Conservation (phyloP, 1,140 invertebrate species). For the Zaprionus nigranus region DNA sequence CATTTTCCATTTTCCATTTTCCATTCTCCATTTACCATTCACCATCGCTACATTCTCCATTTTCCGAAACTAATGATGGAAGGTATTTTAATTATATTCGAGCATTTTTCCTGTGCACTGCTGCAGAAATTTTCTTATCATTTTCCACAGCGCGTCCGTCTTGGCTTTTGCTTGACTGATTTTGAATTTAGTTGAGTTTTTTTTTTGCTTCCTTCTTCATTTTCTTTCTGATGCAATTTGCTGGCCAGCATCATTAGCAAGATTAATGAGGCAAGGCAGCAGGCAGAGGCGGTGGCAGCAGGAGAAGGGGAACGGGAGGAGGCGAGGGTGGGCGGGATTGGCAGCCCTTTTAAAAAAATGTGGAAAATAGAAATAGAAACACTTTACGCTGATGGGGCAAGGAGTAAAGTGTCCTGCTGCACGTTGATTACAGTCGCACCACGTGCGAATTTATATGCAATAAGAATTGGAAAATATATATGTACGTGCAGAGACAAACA, state of each 20-base stretch:
- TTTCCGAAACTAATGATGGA: conserved; percentile 78
- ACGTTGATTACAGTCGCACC: conserved; percentile 80
- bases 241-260: conserved; percentile 78
- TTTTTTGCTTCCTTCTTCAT: conserved; percentile 32
- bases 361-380: conserved; percentile 9
- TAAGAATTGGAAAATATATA: conserved; percentile 82
- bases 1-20: conserved; percentile 55
- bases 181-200: conserved; percentile 47
- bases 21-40: conserved; percentile 21
- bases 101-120: conserved; percentile 66
- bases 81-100: conserved; percentile 83
- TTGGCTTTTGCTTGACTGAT: conserved; percentile 82
- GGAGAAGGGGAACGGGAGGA: not conserved
- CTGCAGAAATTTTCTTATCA: conserved; percentile 84
- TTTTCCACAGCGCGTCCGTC: conserved; percentile 71
- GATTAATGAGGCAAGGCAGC: conserved; percentile 66
- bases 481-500: conserved; percentile 24
- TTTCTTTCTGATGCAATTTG: conserved; percentile 71
- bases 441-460: conserved; percentile 83
- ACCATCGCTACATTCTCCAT: conserved; percentile 32
- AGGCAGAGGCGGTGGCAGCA: not conserved
- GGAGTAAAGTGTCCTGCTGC: conserved; percentile 70
- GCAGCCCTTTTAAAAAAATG: conserved; percentile 54
- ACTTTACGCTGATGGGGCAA: not conserved
- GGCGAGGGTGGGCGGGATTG: not conserved